A percentile compares a stretch with the other conserved stretches of the same genome.
These are phyloP conservation scores for Cinclus cinclus DNA, from an alignment of 2,113 vertebrate genomes.

Conservation along the genomic window DNA sequence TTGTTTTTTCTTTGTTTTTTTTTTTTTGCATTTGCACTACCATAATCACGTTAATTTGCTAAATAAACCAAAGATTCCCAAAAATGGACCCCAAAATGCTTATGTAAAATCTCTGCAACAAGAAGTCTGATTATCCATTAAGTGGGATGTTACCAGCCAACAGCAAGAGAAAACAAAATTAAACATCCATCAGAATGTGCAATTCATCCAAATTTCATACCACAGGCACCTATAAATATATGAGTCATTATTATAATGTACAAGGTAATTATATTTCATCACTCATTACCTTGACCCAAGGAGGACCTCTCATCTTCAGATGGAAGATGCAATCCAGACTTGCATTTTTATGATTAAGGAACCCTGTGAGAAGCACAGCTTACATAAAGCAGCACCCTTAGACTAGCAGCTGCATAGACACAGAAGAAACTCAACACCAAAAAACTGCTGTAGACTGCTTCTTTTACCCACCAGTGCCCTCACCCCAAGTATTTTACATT, in stretches of 20 bases:
- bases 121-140: slow-evolving; percentile 45
- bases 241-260: slow-evolving; percentile 61
- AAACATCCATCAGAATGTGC: slow-evolving; percentile 43
- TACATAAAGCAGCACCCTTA: not conserved
- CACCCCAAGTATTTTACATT: not conserved
- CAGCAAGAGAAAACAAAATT: slow-evolving; percentile 56
- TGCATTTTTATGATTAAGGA: slow-evolving; percentile 19
- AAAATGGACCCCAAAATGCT: not conserved
- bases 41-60: not conserved
- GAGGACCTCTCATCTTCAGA: slow-evolving; percentile 28
- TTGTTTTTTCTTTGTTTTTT: not conserved
- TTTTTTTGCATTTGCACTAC: not conserved
- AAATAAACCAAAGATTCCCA: not conserved
- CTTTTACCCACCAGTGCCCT: not conserved
- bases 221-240: slow-evolving; percentile 48
- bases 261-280: slow-evolving; percentile 56
- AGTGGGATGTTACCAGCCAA: slow-evolving; percentile 27
- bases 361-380: not conserved
- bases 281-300: slow-evolving; percentile 53
- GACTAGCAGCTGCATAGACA: not conserved
- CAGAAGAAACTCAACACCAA: not conserved
- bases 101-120: slow-evolving; percentile 35
- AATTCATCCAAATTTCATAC: slow-evolving; percentile 50
- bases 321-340: slow-evolving; percentile 37
- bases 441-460: not conserved